phyloP scores from a whole-genome alignment of 2,113 vertebrate species.

The Scatophagus argus region DNA sequence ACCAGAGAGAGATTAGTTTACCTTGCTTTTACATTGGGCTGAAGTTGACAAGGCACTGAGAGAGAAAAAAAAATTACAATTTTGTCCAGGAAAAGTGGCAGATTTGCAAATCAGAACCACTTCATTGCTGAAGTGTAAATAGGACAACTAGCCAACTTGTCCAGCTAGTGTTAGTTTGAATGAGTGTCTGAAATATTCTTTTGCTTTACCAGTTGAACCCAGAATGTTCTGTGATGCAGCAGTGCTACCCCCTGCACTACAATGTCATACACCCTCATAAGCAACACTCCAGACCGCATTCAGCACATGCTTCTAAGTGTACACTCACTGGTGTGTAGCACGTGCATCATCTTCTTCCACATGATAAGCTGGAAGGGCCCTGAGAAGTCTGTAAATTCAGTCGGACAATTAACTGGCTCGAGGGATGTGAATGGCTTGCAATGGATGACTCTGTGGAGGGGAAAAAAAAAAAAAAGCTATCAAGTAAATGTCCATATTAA shows the following conservation, averaged over 20 bases:
- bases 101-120: background rate
- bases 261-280: background rate
- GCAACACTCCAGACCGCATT: background rate
- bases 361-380: conserved; percentile 86
- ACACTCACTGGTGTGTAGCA: conserved; percentile 84
- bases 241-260: no score
- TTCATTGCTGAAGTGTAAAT: background rate
- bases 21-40: background rate
- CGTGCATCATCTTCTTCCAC: conserved; percentile 88
- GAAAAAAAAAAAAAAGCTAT: background rate
- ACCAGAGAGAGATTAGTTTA: background rate
- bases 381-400: conserved; percentile 82
- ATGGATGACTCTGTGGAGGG: conserved; percentile 47
- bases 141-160: background rate
- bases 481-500: background rate
- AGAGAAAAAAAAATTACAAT: background rate
- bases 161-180: background rate
- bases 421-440: conserved; percentile 56
- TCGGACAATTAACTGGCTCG: conserved; percentile 66
- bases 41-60: background rate
- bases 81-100: background rate
- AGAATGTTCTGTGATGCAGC: no score
- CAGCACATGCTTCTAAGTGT: background rate
- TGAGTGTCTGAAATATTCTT: background rate
- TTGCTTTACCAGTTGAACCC: no score